phyloP scores from a whole-genome alignment of 2,888 invertebrate species.

The Timema cristinae region DNA sequence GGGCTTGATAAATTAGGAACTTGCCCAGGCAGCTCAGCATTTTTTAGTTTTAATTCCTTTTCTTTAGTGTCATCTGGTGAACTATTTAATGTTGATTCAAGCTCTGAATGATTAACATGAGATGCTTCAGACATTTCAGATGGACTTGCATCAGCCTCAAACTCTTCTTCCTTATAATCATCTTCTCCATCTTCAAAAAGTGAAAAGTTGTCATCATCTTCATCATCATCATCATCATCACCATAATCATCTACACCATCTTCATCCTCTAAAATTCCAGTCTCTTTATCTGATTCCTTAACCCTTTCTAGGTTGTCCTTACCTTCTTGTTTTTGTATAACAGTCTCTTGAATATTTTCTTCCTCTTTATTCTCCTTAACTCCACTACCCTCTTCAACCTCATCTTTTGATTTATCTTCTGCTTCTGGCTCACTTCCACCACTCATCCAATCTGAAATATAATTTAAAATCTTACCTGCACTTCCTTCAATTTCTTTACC shows the following conservation, averaged over 20 bases:
- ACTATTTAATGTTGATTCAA: too few relatives aligned
- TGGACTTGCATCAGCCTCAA: slow-evolving; percentile 17
- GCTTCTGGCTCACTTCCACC: slow-evolving; percentile 20
- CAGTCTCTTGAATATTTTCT: slow-evolving; percentile 22
- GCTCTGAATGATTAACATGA: too few relatives aligned
- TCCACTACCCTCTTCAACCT: slow-evolving; percentile 34
- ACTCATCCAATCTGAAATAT: slow-evolving; percentile 1
- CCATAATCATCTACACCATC: slow-evolving; percentile 25
- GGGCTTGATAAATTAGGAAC: too few relatives aligned
- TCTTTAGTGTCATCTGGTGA: too few relatives aligned
- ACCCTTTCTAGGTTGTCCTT: slow-evolving; percentile 5
- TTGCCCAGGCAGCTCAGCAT: too few relatives aligned
- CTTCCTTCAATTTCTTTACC: slow-evolving; percentile 22
- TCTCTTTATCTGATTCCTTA: slow-evolving; percentile 12
- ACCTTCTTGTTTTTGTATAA: slow-evolving; percentile 9
- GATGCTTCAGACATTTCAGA: too few relatives aligned
- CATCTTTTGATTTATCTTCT: slow-evolving; percentile 33
- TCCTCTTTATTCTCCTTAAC: slow-evolving; percentile 30
- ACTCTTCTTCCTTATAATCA: slow-evolving; percentile 17
- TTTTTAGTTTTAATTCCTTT: too few relatives aligned
- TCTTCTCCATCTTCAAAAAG: not conserved
- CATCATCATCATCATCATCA: slow-evolving; percentile 21
- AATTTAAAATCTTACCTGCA: slow-evolving; percentile 5
- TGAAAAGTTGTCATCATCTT: not conserved
- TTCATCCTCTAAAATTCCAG: slow-evolving; percentile 26